Conservation (phyloP, 2,888 invertebrate species). For the Dichetophora obliterata region DNA sequence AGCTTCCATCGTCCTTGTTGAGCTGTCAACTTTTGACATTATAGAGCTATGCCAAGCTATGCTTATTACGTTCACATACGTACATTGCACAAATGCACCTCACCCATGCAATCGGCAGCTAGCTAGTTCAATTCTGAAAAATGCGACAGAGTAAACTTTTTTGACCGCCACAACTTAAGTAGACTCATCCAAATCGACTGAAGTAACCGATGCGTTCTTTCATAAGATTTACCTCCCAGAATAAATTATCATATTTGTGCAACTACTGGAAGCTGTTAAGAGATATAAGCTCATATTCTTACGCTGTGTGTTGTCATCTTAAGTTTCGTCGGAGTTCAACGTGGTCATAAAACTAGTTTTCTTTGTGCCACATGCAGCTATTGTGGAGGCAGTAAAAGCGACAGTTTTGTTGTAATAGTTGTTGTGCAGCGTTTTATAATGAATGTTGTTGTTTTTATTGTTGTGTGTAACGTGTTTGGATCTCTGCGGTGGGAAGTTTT, state of each 20-base stretch:
- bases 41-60: background rate
- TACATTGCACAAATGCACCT: background rate
- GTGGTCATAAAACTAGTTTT: conserved; percentile 15
- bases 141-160: background rate
- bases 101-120: background rate
- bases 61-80: background rate
- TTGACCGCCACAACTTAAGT: background rate
- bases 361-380: too few species aligned
- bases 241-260: conserved; percentile 28
- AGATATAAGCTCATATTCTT: conserved; percentile 1
- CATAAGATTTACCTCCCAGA: conserved; percentile 27
- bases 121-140: background rate
- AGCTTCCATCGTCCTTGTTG: background rate
- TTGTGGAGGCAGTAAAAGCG: background rate
- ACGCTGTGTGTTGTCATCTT: background rate
- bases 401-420: conserved; percentile 5
- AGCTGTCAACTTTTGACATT: conserved; percentile 6
- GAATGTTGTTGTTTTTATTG: conserved; percentile 5
- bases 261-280: conserved; percentile 28
- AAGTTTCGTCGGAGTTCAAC: conserved; percentile 11
- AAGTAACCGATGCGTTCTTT: background rate
- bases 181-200: background rate
- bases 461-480: background rate
- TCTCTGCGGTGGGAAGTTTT: background rate
- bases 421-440: background rate